These are phyloP conservation scores for Mastacembelus armatus DNA, from an alignment of 2,797 vertebrate species.

Conservation along the genomic window DNA sequence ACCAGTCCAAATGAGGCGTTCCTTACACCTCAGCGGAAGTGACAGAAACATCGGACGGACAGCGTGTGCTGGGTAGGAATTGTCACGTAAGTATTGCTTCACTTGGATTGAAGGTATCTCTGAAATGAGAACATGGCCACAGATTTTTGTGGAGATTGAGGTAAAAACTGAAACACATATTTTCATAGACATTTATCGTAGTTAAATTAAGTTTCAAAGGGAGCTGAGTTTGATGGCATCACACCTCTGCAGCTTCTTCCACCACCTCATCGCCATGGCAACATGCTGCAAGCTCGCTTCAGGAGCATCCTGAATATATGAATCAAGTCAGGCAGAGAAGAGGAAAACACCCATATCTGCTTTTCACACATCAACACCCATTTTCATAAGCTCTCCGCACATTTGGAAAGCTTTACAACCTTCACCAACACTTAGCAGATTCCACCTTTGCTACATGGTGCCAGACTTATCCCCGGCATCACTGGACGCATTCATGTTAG, in stretches of 20 bases:
- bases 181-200: conserved; percentile 41
- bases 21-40: conserved; percentile 42
- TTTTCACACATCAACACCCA: conserved; percentile 30
- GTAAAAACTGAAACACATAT: conserved; percentile 74
- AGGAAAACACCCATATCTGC: conserved; percentile 39
- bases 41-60: conserved; percentile 59
- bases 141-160: conserved; percentile 70
- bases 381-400: conserved; percentile 23
- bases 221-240: conserved; percentile 38
- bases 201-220: conserved; percentile 67
- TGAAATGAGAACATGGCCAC: conserved; percentile 60
- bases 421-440: conserved; percentile 19
- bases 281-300: conserved; percentile 48
- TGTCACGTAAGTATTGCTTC: conserved; percentile 74
- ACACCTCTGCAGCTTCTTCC: conserved; percentile 41
- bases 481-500: conserved; percentile 66
- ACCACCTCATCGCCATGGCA: conserved; percentile 56
- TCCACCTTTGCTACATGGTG: conserved; percentile 81
- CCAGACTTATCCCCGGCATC: conserved; percentile 85
- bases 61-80: conserved; percentile 62
- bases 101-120: conserved; percentile 64
- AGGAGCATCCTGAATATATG: conserved; percentile 62
- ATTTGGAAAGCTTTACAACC: conserved; percentile 31
- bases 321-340: conserved; percentile 54
- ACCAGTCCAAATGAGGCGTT: conserved; percentile 41